Evolutionary conservation across 2,113 vertebrate genomes (phyloP), one percentile per base, ranked within the genome.

Genomic region (Leucopsar rothschildi): DNA sequence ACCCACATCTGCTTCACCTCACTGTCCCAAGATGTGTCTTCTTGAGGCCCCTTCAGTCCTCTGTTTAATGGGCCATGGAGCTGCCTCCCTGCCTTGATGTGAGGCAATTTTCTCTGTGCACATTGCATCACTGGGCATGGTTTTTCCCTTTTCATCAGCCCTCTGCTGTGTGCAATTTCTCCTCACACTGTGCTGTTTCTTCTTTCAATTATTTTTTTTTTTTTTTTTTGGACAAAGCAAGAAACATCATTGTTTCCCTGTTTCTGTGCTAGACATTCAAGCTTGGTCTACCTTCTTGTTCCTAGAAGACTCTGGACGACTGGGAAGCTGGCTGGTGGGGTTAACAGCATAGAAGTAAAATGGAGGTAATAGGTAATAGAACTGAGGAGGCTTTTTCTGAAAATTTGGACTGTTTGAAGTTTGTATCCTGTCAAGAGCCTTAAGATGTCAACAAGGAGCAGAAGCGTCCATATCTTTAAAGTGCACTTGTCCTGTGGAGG

Each of bases 1-100:
- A 13, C 12, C 3, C 3, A 23, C 1, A 2, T 71, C 52, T 0
- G 0, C 16, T 60, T 82, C 66, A 37, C 50, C 27, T 80, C 0
- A 1, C 29, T 52, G 15, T 59, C 14, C 15, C 52, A 59, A 28
- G 59, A 19, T 22, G 8, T 12, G 15, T 33, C 53, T 28, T 55
- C 4, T 6, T 22, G 61, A 57, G 29, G 27, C 23, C 35, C 9
- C 44, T 78, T 83, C 31, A 63, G 17, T 15, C 21, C 6, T 72
- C 24, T 25, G 18, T 15, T 39, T 63, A 18, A 20, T 21, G 39
- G 8, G 33, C 53, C 9, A 1, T 17, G 17, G 23, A 84, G 35
- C 44, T 78, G 53, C 49, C 55, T 84, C 8, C 4, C 24, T 57
- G 22, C 24, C 35, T 66, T 81, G 29, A 52, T 73, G 33, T 44